Base-by-base conservation (phyloP, 1,140 invertebrate species). In the Drosophila nasuta region DNA sequence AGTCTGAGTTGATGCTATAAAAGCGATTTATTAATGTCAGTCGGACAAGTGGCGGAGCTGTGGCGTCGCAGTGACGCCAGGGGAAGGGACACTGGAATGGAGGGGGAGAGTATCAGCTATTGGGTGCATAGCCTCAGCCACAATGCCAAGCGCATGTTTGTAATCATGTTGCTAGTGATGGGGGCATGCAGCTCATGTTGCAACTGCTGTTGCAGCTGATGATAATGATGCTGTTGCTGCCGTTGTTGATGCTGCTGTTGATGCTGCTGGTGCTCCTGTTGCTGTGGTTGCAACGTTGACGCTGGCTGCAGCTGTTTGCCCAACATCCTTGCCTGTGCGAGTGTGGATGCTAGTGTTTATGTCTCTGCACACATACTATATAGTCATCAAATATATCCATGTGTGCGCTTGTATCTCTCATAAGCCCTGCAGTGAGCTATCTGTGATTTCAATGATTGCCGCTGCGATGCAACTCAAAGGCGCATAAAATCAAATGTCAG, bases 21-120 rank as follows among this genome's bases (percentile, higher is more conserved):
- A 88, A 81, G 80, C 85, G 85, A 88, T 88, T 88, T 88, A 89
- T 88, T 88, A 89, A 88, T 85, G 85, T 88, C 85, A 89, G 85
- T 80, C 83, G 83, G 83, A 87, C 81, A 88, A 88, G 85, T 89
- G 85, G 73, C 77, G 77, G 77, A 65, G 30, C 5, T 8, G 35
- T 80, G 85, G 81, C 75, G 79, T 86, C 67, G 76, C 49, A 66
- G 46, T 30, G 28, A 35, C 33, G 45, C 41, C 35, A 4, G 13
- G 3, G 13, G 58, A 15, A 6, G 30, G 33, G 46, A 20, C 25
- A 58, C 58, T 30, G 15, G 52, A 17, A 41, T 20, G 51, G 25
- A 30, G 51, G 25, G 41, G 51, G 11, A 15, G 60, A n/a, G 28
- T 63, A 56, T 57, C 45, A 63, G 58, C 56, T 30, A 69, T 59